Evolutionary conservation across 2,797 vertebrate genomes (phyloP).

Genomic region (Muraenolepis orangiensis): DNA sequence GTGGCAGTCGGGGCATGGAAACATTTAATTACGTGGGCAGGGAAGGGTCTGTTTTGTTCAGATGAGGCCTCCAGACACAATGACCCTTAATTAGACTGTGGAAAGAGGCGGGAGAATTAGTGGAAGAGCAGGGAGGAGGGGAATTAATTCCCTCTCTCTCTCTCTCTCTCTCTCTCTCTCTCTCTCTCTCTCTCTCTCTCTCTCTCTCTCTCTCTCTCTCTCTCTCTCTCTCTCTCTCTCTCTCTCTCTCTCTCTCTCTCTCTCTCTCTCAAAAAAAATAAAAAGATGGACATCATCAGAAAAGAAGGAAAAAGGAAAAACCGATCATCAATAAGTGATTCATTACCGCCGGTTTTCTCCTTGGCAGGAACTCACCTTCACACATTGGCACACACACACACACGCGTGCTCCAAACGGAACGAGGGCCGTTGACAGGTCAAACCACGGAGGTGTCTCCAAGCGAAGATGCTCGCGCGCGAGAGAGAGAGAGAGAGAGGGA

Average conservation of each 20-base stretch:
- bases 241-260: background rate
- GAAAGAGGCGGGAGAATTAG: conserved; percentile 25
- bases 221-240: background rate
- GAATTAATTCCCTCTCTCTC: conserved; percentile 53
- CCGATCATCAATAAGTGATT: background rate
- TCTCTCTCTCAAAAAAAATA: conserved; percentile 59
- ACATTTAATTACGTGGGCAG: conserved; percentile 71
- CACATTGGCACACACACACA: background rate
- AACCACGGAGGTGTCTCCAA: background rate
- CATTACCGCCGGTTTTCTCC: background rate
- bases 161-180: background rate
- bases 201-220: too few species aligned
- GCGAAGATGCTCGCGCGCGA: background rate
- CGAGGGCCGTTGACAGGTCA: background rate
- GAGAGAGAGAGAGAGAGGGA: background rate
- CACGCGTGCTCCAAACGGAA: background rate
- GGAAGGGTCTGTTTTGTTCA: conserved; percentile 57
- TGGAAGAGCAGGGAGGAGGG: conserved; percentile 24
- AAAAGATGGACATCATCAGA: conserved; percentile 54
- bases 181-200: background rate
- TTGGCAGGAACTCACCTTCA: background rate
- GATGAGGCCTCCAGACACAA: conserved; percentile 66
- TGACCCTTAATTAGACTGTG: conserved; percentile 75
- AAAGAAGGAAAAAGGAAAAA: background rate
- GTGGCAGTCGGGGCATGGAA: conserved; percentile 61